Base-by-base conservation (phyloP, 2,888 invertebrate species). In the Drosophila merina region DNA sequence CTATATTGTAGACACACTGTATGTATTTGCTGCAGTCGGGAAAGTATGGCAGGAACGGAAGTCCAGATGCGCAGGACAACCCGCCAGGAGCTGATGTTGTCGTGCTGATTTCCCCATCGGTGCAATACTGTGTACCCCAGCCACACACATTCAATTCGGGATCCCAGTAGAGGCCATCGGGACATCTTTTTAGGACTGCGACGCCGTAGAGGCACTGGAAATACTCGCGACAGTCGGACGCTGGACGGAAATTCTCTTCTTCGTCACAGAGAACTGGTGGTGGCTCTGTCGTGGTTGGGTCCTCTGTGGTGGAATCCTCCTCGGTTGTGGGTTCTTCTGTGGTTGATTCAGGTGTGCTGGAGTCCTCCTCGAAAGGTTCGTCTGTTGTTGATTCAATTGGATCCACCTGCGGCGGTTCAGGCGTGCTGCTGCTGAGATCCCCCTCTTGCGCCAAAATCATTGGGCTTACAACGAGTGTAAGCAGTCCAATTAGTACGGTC, bases 131-230 rank as follows among this genome's bases (percentile, higher is more conserved):
- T 1, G 64, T 40, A 20, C 54, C 57, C 72, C 72, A 71, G n/a
- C 12, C 50, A 31, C 72, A 71, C 4, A 71, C 71, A 10, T 57
- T 50, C 25, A 71, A 38, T 5, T 10, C n/a, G 3, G 40, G 64
- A 36, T 72, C 64, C 71, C 71, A 72, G 20, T 55, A 71, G 4
- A 72, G 72, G 1, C 31, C 36, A 4, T 33, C 49, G 4, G 71
- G 71, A 10, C 71, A 71, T 4, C 28, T 0, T 50, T 50, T 49
- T 4, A 71, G 12, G 9, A 57, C 8, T 26, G 64, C 72, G 3
- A 26, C 33, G 26, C 79, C 78, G 12, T 69, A 57, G n/a, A 73
- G 31, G 25, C 79, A 81, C 20, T 79, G 79, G 71, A 76, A 78
- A 8, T 73, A 81, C 59, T 75, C 64, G 12, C 54, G 49, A 56